Evolutionary conservation across 2,113 vertebrate species (phyloP), one percentile per base, ranked within the genome.

Genomic region (Cheilinus undulatus): DNA sequence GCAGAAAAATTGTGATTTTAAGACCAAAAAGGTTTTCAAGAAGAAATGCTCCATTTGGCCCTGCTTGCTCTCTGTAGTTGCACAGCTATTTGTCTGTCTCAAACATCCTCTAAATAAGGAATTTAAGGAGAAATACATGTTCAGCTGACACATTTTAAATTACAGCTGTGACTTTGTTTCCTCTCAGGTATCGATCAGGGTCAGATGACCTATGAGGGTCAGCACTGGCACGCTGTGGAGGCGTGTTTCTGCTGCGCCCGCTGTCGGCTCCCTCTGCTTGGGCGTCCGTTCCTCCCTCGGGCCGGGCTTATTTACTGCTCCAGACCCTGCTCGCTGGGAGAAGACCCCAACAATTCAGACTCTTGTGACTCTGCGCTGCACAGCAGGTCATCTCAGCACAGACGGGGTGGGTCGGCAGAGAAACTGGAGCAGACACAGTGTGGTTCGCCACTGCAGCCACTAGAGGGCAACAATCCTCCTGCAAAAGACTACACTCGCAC

Each of bases 251-350:
- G 95, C 86, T 97, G 96, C 42, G 94, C 93, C 60, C 90, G 92
- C 67, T 97, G 96, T 17, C 88, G 71, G 0, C 90, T 92, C 5
- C 92, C 95, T 23, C 92, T 97, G 22, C 86, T 97, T 61, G 96
- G 96, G 0, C 91, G 88, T 2, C 95, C 96, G 26, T 97, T 97
- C 88, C 91, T 97, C 15, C 96, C 96, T 1, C 94, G 94, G 1
- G 80, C 88, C 0, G 95, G 96, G 1, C 95, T 96, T 22, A 97
- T 97, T 89, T 97, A 94, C 94, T 97, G 96, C 86, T 97, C 96
- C 0, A 86, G 95, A 69, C 86, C 94, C 85, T 97, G 96, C 78
- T 96, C 95, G 17, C 86, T 96, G n/a, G 93, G 93, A 0, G 92
- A 95, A 0, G 94, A 95, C 67, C 92, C 93, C 67, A 73, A 92